phyloP scores from a whole-genome alignment of 2,797 vertebrate species.

The Gephyroberyx darwinii region DNA sequence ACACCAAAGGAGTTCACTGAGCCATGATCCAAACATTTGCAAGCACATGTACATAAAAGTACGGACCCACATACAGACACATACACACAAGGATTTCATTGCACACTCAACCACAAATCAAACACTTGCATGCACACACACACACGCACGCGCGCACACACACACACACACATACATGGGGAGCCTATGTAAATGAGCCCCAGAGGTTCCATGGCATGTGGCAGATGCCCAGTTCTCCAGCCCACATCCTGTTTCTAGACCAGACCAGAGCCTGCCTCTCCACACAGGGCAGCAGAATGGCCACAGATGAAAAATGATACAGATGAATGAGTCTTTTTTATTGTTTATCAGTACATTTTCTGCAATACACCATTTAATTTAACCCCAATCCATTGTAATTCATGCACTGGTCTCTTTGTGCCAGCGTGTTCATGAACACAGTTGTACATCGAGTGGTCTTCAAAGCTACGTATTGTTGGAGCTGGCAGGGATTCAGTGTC shows the following conservation, averaged over 20 bases:
- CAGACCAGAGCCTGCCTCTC: constrained; percentile 69
- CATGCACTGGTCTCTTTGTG: background rate
- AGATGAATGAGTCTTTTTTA: constrained; percentile 32
- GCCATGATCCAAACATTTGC: constrained; percentile 46
- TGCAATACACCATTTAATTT: background rate
- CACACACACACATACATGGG: constrained; percentile 28
- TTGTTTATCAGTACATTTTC: constrained; percentile 20
- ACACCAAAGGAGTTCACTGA: constrained; percentile 24
- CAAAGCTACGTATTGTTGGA: too few species aligned
- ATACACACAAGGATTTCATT: constrained; percentile 40
- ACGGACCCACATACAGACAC: constrained; percentile 21
- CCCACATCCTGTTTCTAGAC: constrained; percentile 81
- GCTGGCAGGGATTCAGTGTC: background rate
- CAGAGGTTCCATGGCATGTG: constrained; percentile 74
- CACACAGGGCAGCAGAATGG: constrained; percentile 45
- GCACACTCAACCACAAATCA: constrained; percentile 46
- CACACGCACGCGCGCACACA: constrained; percentile 30
- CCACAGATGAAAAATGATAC: constrained; percentile 47
- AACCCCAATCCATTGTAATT: background rate
- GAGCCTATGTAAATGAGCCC: constrained; percentile 71
- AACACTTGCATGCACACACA: constrained; percentile 43
- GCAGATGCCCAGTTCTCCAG: constrained; percentile 71
- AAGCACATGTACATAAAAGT: background rate
- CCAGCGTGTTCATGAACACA: background rate
- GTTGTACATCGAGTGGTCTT: too few species aligned